Base-by-base conservation (phyloP, 2,113 vertebrate genomes). In the Paratilapia polleni region DNA sequence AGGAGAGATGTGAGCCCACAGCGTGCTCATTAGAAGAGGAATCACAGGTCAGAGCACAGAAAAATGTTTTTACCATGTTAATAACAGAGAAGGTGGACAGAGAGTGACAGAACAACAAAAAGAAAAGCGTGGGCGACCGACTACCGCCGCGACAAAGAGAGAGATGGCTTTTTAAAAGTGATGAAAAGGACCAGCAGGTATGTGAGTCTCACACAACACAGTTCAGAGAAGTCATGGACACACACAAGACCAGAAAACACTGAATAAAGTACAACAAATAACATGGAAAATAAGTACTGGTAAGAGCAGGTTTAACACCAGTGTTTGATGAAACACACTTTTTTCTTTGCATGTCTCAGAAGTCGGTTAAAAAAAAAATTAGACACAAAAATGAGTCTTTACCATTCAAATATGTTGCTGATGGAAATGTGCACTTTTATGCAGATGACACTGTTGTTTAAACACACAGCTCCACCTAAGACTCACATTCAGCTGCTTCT, bases 51-150 rank as follows among this genome's bases (percentile, higher is more conserved):
- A 52, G 66, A 49, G 17, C 43, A 73, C 24, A 73, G 34, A 64
- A 62, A 63, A 52, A 31, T 52, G 66, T 20, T 73, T 73, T 52
- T 73, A 73, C 24, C 66, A 31, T 20, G 43, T 52, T 73, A 26
- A 59, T 59, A 14, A 59, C 57, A 26, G 57, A 59, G 22, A 59
- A 59, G 66, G 24, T 73, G 66, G 0, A 73, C 66, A 73, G 10
- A 66, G 38, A 73, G 66, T 73, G 66, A 73, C 66, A 20, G 43
- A 31, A 52, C 66, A 52, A 52, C 66, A 73, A 13, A 73, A 73
- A 70, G 17, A 49, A 73, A 24, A 52, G 66, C 11, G 43, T 73
- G 66, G 43, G 66, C 28, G 17, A 52, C 17, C 26, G 2, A 31
- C 66, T 73, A 13, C 43, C 4, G 2, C 26, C 28, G 43, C 31